These are phyloP conservation scores for Acanthopleura granulata DNA, from an alignment of 2,888 invertebrate genomes.

Conservation along the genomic window DNA sequence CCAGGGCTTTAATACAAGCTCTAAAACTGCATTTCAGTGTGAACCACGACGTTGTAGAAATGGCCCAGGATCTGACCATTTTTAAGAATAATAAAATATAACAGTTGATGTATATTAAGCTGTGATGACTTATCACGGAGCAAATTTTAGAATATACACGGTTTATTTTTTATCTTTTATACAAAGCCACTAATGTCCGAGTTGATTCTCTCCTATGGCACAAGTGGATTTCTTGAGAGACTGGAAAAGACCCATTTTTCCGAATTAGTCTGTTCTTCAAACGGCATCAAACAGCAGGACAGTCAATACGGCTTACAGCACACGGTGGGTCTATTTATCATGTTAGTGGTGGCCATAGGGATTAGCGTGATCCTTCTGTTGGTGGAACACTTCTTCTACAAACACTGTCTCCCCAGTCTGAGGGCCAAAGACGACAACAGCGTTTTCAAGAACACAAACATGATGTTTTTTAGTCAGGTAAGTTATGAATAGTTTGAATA, in stretches of 20 bases:
- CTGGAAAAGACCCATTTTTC: conserved; percentile 53
- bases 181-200: conserved; percentile 86
- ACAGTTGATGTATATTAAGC: too few relatives aligned
- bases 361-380: conserved; percentile 78
- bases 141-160: too few relatives aligned
- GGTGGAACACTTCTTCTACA: conserved; percentile 90
- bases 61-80: too few relatives aligned
- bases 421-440: conserved; percentile 87
- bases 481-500: too few relatives aligned
- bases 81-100: too few relatives aligned
- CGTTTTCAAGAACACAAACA: conserved; percentile 89
- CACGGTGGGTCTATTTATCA: conserved; percentile 56
- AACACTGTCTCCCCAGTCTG: conserved; percentile 86
- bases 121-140: too few relatives aligned
- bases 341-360: conserved; percentile 58
- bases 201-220: conserved; percentile 79
- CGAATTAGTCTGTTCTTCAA: conserved; percentile 73
- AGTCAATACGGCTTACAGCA: conserved; percentile 50
- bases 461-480: conserved; percentile 95
- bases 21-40: too few relatives aligned
- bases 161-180: not conserved
- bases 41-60: too few relatives aligned
- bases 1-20: too few relatives aligned
- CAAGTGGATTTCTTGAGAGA: conserved; percentile 59
- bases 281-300: conserved; percentile 29